Evolutionary conservation across 2,113 vertebrate species (phyloP), one percentile per base, ranked within the genome.

Genomic region (Caretta caretta): DNA sequence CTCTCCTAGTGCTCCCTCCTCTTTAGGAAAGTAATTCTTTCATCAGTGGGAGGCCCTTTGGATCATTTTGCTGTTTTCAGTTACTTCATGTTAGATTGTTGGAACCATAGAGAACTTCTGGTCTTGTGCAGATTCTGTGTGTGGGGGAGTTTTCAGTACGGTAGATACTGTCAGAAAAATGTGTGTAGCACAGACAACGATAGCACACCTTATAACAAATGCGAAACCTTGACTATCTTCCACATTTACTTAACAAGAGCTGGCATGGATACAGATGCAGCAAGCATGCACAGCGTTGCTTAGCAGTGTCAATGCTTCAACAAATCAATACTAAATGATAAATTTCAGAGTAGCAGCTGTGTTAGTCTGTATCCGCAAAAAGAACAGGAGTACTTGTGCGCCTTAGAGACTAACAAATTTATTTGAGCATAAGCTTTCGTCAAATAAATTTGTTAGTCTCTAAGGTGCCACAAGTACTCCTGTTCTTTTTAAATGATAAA

Each of bases 11-110:
- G 80, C 69, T 88, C 24, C 17, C 93, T 96, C 91, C n/a, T 86
- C 83, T 91, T 86, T 86, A 93, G 82, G 90, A 96, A 96, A 85
- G 27, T 85, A 93, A 86, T 96, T 97, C 65, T 1, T 95, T 97
- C 82, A 12, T 96, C 89, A 89, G 5, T 72, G 85, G 46, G 31
- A 94, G 48, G 27, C 1, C 46, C 53, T 24, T 92, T 87, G 89
- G 50, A 95, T 76, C n/a, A 20, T 93, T 93, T 93, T 83, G n/a
- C 83, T 92, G 1, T 51, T 95, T 88, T 22, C n/a, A 54, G 48
- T 94, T 91, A 95, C 75, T 87, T 87, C 84, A 48, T 79, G 65
- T 19, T 83, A 82, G 38, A 17, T 81, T 91, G 69, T 89, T 93
- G 83, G 49, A 93, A 24, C 94, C 80, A 90, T 72, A 25, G 27